Percentiles rank a stretch among this genome's conserved stretches.
Evolutionary conservation across 2,888 invertebrate species (phyloP).

Genomic region (Tetheella fluctuosa): DNA sequence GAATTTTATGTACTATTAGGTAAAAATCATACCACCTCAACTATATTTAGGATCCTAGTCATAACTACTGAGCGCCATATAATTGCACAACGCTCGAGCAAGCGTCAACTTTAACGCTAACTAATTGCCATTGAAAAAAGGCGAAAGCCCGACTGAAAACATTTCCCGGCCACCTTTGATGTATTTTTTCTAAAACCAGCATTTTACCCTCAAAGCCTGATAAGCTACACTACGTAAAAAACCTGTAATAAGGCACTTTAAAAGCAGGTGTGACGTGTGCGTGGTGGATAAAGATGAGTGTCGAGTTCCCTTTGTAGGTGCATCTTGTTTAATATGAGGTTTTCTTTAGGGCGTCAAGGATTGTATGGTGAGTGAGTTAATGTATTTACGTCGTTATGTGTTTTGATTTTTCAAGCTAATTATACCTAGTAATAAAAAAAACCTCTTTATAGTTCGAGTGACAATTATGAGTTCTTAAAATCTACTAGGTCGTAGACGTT

Average conservation of each 20-base stretch:
- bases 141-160: slow-evolving; percentile 82
- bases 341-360: slow-evolving; percentile 53
- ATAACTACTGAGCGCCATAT: slow-evolving; percentile 70
- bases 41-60: slow-evolving; percentile 8
- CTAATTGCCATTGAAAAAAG: slow-evolving; percentile 86
- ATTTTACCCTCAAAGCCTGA: slow-evolving; percentile 73
- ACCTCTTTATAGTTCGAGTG: no score
- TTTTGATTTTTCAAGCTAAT: background rate
- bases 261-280: slow-evolving; percentile 71
- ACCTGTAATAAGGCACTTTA: slow-evolving; percentile 80
- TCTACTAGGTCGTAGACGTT: no score
- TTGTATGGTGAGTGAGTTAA: slow-evolving; percentile 36
- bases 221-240: slow-evolving; percentile 76
- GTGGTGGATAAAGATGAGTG: slow-evolving; percentile 62
- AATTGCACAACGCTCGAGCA: slow-evolving; percentile 78
- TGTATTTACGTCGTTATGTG: background rate
- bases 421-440: no score
- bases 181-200: slow-evolving; percentile 68
- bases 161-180: slow-evolving; percentile 76
- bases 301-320: slow-evolving; percentile 50
- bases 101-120: slow-evolving; percentile 73
- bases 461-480: background rate
- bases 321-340: slow-evolving; percentile 48
- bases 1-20: no score
- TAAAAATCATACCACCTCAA: slow-evolving; percentile 48